Base-by-base conservation (phyloP, 2,888 invertebrate genomes). In the Melipona beecheii region DNA sequence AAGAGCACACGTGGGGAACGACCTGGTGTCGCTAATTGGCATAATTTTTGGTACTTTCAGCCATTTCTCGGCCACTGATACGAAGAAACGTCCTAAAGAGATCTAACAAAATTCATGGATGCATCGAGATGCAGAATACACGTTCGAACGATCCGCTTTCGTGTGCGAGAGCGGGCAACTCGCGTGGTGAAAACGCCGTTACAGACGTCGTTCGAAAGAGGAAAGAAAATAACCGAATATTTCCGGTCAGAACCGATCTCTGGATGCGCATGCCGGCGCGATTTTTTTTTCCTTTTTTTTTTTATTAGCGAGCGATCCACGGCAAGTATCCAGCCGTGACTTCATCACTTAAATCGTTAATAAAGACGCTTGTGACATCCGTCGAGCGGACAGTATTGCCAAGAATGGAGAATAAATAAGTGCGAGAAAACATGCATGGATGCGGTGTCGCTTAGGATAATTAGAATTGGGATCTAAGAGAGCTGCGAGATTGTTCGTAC, bases 231-330 rank as follows among this genome's bases (percentile, higher is more conserved):
- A 71, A 80, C 71, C 65, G 66, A 75, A 71, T 69, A 50, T 60
- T 71, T 71, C 81, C 81, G 66, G 82, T 80, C 75, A 80, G 36
- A 82, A 82, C 82, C 81, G 71, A 82, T 82, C 71, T 56, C 70
- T 66, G 17, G 15, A 43, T 60, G 27, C 21, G 5, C 52, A 52
- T 36, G 79, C 50, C 43, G 54, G 68, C 58, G 64, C 31, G 31
- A 31, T 74, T 74, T 19, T 52, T 52, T 52, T 19, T 9, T n/a
- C n/a, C n/a, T 52, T 24, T 9, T 60, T 80, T 82, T 75, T 54
- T 54, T 62, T 19, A 75, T 80, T 60, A 17, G 19, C 36, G 49
- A 21, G 2, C 15, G 21, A 54, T 69, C 73, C 68, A 43, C 43
- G 43, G 43, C 52, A 21, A n/a, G 52, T 11, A 17, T 5, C n/a